Conservation (phyloP, 2,888 invertebrate genomes). For the Agrotis ipsilon region DNA sequence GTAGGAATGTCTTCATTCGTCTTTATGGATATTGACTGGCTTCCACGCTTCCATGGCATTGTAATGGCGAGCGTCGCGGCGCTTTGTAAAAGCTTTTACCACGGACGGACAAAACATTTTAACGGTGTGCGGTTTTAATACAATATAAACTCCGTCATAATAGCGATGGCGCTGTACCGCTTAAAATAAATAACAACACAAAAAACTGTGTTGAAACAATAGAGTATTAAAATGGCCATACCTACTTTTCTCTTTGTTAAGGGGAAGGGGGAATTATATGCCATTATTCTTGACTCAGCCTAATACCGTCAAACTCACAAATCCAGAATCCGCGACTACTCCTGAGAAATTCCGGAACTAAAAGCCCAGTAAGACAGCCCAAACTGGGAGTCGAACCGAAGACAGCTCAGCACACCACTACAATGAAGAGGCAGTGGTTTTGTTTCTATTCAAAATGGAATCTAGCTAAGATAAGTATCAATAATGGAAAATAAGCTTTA, state of each 20-base stretch:
- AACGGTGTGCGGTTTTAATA: conserved; percentile 23
- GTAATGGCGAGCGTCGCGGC: neutral
- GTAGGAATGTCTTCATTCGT: neutral
- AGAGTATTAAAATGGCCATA: neutral
- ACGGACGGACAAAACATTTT: conserved; percentile 23
- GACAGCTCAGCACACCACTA: neutral
- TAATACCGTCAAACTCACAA: neutral
- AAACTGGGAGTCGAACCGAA: neutral
- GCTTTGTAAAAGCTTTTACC: conserved; percentile 30
- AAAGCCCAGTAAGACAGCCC: neutral
- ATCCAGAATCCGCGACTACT: neutral
- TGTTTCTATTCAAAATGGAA: neutral
- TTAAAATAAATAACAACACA: conserved; percentile 9
- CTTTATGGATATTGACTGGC: conserved; percentile 1
- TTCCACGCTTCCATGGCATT: neutral
- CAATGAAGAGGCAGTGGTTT: neutral
- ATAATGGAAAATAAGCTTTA: conserved; percentile 2
- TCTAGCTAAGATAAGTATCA: neutral
- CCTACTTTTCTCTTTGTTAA: neutral
- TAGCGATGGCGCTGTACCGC: conserved; percentile 1
- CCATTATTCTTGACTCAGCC: neutral
- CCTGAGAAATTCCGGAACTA: neutral
- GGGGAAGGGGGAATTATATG: neutral
- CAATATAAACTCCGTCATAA: conserved; percentile 3
- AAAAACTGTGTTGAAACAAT: conserved; percentile 5